These are phyloP conservation scores for Tribolium madens DNA, from an alignment of 1,140 invertebrate genomes.

Conservation along the genomic window DNA sequence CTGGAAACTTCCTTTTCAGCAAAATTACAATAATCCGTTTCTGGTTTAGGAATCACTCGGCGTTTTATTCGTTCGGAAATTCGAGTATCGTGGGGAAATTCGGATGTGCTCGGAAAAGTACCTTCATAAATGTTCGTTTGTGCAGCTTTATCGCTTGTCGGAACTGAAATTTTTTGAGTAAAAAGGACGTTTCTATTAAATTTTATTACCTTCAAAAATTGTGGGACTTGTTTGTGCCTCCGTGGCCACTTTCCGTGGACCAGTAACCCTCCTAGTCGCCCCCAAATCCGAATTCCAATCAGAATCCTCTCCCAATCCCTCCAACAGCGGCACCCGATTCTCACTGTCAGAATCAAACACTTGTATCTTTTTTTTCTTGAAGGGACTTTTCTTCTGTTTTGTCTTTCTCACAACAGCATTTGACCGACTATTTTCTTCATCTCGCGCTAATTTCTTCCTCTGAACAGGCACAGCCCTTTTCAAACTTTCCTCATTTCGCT, in stretches of 20 bases:
- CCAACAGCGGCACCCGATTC: background rate
- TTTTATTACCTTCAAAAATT: background rate
- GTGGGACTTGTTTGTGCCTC: background rate
- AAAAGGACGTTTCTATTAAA: constrained; percentile 8
- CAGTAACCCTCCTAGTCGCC: background rate
- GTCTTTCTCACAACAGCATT: constrained; percentile 62
- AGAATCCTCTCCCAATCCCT: background rate
- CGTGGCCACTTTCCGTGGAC: background rate
- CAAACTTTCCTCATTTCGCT: constrained; percentile 55
- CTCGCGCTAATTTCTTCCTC: constrained; percentile 65
- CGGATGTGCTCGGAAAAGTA: background rate
- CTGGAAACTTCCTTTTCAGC: background rate
- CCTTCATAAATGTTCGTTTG: constrained; percentile 7
- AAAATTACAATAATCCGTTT: constrained; percentile 22
- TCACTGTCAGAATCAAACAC: constrained; percentile 13
- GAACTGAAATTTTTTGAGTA: background rate
- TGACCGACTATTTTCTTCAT: constrained; percentile 66
- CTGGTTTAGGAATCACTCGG: background rate
- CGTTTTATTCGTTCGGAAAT: constrained; percentile 49
- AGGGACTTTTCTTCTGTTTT: constrained; percentile 42
- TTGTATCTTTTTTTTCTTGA: constrained; percentile 42
- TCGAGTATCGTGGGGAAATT: constrained; percentile 41
- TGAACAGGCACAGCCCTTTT: constrained; percentile 61
- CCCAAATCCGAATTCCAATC: background rate
- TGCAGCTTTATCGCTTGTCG: constrained; percentile 36